Conservation (phyloP, 1,140 invertebrate genomes). For the Platyscapa corneri region DNA sequence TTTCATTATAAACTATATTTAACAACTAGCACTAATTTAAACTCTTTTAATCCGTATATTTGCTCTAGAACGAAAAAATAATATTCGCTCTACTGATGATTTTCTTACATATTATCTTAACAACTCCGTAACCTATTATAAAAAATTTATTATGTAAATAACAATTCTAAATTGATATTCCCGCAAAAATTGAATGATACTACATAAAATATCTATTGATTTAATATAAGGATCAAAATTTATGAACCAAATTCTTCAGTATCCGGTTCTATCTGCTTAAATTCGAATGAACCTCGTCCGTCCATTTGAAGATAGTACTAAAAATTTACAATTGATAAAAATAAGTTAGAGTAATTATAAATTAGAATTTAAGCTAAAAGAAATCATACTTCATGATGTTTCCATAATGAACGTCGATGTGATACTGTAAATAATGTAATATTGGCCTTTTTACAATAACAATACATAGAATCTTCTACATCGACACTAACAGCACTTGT, state of each 20-base stretch:
- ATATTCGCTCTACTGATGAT: constrained; percentile 25
- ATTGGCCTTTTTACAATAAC: constrained; percentile 89
- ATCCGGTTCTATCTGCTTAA: constrained; percentile 87
- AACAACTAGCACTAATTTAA: constrained; percentile 12
- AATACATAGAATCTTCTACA: constrained; percentile 98
- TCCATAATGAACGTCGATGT: constrained; percentile 96
- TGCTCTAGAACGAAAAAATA: constrained; percentile 14
- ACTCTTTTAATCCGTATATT: background rate
- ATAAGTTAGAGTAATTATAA: too few species aligned
- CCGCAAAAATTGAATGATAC: background rate
- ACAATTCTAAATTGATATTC: constrained; percentile 31
- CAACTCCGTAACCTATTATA: constrained; percentile 43
- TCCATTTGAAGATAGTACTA: constrained; percentile 95
- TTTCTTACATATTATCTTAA: constrained; percentile 14
- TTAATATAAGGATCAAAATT: constrained; percentile 60
- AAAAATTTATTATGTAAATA: constrained; percentile 8
- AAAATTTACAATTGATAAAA: constrained; percentile 58
- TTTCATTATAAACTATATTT: background rate
- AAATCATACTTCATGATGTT: constrained; percentile 88
- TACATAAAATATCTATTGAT: background rate
- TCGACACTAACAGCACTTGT: constrained; percentile 98
- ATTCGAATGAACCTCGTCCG: constrained; percentile 91
- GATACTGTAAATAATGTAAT: constrained; percentile 98
- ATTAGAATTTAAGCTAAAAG: too few species aligned
- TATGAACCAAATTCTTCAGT: constrained; percentile 96